A percentile compares a stretch with the other conserved stretches of the same genome.
phyloP scores from a whole-genome alignment of 2,113 vertebrate species.

The Monopterus albus region DNA sequence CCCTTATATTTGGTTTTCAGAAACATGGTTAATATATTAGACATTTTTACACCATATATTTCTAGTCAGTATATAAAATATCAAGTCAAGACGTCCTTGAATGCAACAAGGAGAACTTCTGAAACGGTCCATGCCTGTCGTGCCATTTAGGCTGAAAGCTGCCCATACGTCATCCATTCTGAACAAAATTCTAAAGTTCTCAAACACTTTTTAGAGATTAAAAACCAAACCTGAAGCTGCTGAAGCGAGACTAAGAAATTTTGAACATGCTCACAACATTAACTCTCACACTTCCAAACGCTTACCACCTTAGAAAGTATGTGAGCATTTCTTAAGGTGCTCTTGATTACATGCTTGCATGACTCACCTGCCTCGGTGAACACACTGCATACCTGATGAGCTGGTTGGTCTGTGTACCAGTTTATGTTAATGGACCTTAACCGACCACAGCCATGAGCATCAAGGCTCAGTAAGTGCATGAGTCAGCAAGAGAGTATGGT shows the following conservation, averaged over 20 bases:
- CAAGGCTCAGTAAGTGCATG: neutral
- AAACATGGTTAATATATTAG: neutral
- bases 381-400: conserved; percentile 37
- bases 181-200: conserved; percentile 5
- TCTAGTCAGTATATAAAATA: neutral
- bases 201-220: conserved; percentile 7
- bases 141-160: neutral
- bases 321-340: conserved; percentile 44
- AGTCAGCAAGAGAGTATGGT: neutral
- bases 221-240: conserved; percentile 26
- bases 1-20: neutral
- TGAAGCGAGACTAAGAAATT: conserved; percentile 31
- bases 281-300: conserved; percentile 13
- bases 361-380: conserved; percentile 68
- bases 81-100: conserved; percentile 12
- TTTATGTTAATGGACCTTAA: conserved; percentile 32
- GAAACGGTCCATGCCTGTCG: too few species aligned
- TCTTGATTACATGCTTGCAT: conserved; percentile 58
- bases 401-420: conserved; percentile 11
- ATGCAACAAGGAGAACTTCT: neutral
- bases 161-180: neutral
- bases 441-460: conserved; percentile 14
- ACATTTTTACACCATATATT: neutral
- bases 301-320: conserved; percentile 34
- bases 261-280: conserved; percentile 25